phyloP scores from a whole-genome alignment of 2,888 invertebrate species.

The Cynaeus angustus region DNA sequence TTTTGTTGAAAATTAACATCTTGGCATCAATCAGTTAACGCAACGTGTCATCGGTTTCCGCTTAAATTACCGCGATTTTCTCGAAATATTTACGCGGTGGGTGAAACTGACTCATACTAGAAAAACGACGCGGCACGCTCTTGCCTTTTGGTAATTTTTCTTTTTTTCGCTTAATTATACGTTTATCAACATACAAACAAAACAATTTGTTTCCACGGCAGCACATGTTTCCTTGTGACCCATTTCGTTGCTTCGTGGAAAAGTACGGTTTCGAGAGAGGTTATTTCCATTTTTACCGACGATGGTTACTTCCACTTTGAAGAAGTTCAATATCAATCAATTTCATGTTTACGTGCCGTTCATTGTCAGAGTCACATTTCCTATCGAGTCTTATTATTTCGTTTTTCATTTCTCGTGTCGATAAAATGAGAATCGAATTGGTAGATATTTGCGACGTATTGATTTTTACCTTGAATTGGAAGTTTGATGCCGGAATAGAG shows the following conservation, averaged over 20 bases:
- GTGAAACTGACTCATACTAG: too few relatives aligned
- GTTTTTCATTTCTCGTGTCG: conserved; percentile 11
- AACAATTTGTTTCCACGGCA: conserved; percentile 20
- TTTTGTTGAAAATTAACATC: not conserved
- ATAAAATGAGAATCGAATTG: conserved; percentile 11
- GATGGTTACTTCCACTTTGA: not conserved
- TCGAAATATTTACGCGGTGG: conserved; percentile 22
- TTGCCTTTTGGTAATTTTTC: not conserved
- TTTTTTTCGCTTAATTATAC: not conserved
- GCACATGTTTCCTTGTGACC: conserved; percentile 28
- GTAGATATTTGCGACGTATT: not conserved
- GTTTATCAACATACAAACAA: conserved; percentile 13
- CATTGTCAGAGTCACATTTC: conserved; percentile 19
- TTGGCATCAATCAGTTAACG: conserved; percentile 14
- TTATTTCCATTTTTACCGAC: conserved; percentile 8
- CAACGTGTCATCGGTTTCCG: conserved; percentile 5
- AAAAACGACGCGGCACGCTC: too few relatives aligned
- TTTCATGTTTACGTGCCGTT: conserved; percentile 17
- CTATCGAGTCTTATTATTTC: conserved; percentile 7
- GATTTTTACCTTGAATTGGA: not conserved
- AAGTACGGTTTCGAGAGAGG: conserved; percentile 1
- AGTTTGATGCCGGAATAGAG: too few relatives aligned
- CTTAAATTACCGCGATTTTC: conserved; percentile 23
- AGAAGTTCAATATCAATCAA: conserved; percentile 15
- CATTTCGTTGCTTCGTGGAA: conserved; percentile 3